Conservation (phyloP, 2,888 invertebrate genomes). For the Stenichneumon culpator region DNA sequence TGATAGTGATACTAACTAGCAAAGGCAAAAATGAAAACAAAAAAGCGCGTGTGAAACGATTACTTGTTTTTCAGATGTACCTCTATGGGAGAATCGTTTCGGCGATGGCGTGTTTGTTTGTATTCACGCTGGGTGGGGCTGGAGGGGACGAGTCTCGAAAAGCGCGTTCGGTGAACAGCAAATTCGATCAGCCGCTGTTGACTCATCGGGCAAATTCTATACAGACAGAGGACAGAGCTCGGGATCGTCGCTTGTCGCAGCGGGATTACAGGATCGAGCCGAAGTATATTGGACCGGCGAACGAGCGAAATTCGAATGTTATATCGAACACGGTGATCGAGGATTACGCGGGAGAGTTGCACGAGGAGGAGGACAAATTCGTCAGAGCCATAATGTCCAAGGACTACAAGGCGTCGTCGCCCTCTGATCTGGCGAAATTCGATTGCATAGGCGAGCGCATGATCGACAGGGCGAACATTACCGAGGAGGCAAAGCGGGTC, state of each 20-base stretch:
- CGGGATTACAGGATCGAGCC: background rate
- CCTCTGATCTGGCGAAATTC: conserved; percentile 67
- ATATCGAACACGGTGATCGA: background rate
- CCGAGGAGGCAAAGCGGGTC: conserved; percentile 79
- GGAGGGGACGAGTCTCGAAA: conserved; percentile 37
- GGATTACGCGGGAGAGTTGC: conserved; percentile 13
- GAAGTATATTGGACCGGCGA: background rate
- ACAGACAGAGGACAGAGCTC: conserved; percentile 24
- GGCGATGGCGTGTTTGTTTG: conserved; percentile 37
- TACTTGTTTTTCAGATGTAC: conserved; percentile 56
- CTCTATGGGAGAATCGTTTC: conserved; percentile 7
- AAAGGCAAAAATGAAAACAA: too few species aligned
- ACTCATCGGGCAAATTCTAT: conserved; percentile 36
- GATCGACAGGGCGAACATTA: conserved; percentile 72
- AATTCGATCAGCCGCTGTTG: conserved; percentile 4
- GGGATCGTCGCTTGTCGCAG: background rate
- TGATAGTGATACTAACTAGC: too few species aligned
- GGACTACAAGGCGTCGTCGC: conserved; percentile 47
- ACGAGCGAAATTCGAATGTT: conserved; percentile 1
- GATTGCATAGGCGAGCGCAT: conserved; percentile 74
- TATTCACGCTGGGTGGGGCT: background rate
- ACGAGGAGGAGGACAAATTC: conserved; percentile 53
- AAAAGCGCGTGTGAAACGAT: conserved; percentile 3
- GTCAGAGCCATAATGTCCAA: conserved; percentile 55
- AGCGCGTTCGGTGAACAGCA: conserved; percentile 47